Percentiles rank a stretch among this genome's conserved stretches.
Evolutionary conservation across 2,888 invertebrate genomes (phyloP).

Genomic region (Fabriciana adippe): DNA sequence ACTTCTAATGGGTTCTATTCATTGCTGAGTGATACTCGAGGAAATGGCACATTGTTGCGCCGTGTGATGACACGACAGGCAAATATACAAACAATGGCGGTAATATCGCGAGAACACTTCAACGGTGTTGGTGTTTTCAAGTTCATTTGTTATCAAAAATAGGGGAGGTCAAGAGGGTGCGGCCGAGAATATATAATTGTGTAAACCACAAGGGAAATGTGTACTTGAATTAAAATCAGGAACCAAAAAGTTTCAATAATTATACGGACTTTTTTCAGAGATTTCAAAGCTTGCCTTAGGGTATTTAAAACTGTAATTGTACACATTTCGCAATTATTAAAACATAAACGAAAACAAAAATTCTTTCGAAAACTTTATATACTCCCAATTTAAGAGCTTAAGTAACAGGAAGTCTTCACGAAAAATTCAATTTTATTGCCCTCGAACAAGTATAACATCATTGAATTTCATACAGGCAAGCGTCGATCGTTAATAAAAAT

Average conservation of each 20-base stretch:
- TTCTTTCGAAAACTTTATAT: background rate
- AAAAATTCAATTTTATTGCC: background rate
- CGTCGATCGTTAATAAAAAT: constrained; percentile 31
- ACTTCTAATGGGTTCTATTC: constrained; percentile 59
- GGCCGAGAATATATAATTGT: constrained; percentile 1
- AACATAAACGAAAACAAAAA: too few species aligned
- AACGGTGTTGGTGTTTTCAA: constrained; percentile 36
- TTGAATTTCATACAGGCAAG: constrained; percentile 27
- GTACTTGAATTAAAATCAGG: too few species aligned
- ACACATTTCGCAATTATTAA: too few species aligned
- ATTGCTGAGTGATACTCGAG: constrained; percentile 55
- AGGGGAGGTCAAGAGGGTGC: constrained; percentile 12
- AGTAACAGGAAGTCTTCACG: background rate
- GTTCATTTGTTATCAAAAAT: constrained; percentile 24
- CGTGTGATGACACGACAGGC: constrained; percentile 42
- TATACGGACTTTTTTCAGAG: too few species aligned
- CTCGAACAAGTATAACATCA: constrained; percentile 11
- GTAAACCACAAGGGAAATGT: constrained; percentile 1
- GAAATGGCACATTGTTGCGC: constrained; percentile 49
- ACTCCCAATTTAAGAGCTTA: too few species aligned
- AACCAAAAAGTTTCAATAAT: too few species aligned
- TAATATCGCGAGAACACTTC: constrained; percentile 33
- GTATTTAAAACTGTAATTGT: too few species aligned
- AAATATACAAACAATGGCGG: constrained; percentile 38
- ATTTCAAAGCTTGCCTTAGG: too few species aligned